These are phyloP conservation scores for Riparia riparia DNA, from an alignment of 2,113 vertebrate species.

Conservation along the genomic window DNA sequence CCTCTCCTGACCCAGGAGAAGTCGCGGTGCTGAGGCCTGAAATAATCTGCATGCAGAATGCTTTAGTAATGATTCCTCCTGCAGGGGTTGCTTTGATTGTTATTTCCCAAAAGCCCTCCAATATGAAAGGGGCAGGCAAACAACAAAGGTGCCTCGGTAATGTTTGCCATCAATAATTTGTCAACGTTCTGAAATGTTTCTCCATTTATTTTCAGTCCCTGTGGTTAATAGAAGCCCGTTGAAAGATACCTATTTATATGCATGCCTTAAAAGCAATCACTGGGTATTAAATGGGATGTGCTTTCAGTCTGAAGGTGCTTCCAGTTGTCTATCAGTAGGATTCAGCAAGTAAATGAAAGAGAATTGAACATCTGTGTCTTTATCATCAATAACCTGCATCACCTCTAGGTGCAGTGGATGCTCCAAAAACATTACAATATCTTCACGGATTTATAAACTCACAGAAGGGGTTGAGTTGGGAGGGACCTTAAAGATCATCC, in stretches of 20 bases:
- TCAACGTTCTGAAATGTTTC: background rate
- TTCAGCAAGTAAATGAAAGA: background rate
- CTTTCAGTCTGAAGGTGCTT: background rate
- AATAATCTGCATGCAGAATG: constrained; percentile 23
- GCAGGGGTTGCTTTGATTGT: background rate
- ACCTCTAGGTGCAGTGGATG: background rate
- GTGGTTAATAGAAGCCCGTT: background rate
- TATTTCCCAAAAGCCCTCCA: background rate
- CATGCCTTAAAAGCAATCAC: background rate
- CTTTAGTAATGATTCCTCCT: constrained; percentile 28
- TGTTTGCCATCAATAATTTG: background rate
- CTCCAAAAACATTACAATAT: background rate
- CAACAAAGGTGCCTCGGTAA: background rate
- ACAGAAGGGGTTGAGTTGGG: background rate
- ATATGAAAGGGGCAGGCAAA: background rate
- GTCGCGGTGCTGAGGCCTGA: constrained; percentile 22
- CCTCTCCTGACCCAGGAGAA: constrained; percentile 26
- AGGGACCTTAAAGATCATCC: background rate
- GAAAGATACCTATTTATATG: background rate
- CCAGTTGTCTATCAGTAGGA: background rate
- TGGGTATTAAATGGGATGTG: background rate
- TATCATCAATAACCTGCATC: background rate
- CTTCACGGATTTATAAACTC: background rate
- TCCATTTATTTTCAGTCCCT: background rate
- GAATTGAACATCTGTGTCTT: background rate